phyloP scores from a whole-genome alignment of 2,888 invertebrate genomes.

The Pristionchus fissidentatus region DNA sequence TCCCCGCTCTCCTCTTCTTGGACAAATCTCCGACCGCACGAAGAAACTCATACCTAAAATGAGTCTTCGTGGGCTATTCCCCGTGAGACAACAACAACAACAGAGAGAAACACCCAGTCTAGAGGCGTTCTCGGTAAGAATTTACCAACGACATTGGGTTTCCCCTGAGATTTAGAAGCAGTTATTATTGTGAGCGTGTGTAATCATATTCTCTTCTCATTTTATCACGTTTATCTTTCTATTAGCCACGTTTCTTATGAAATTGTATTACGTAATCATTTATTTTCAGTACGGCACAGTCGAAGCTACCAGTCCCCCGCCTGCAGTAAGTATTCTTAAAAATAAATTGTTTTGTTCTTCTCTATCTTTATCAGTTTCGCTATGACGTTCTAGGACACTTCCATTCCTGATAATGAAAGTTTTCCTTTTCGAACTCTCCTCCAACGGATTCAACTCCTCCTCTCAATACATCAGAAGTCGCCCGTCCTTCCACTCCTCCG shows the following conservation, averaged over 20 bases:
- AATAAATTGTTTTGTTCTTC: no score
- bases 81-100: background rate
- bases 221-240: background rate
- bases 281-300: background rate
- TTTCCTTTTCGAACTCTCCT: no score
- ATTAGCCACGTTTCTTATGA: background rate
- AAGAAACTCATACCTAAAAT: slow-evolving; percentile 11
- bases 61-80: background rate
- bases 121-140: background rate
- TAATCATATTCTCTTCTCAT: background rate
- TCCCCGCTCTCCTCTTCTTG: slow-evolving; percentile 12
- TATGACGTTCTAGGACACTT: no score
- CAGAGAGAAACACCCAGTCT: slow-evolving; percentile 16
- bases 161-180: no score
- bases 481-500: no score
- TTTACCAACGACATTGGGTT: background rate
- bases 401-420: no score
- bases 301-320: no score
- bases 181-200: no score
- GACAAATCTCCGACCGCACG: background rate
- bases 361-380: no score
- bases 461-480: no score
- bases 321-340: no score
- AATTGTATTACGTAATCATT: background rate
- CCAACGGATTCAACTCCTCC: no score